These are phyloP conservation scores for Frankliniella intonsa DNA, from an alignment of 2,888 invertebrate genomes.

Conservation along the genomic window DNA sequence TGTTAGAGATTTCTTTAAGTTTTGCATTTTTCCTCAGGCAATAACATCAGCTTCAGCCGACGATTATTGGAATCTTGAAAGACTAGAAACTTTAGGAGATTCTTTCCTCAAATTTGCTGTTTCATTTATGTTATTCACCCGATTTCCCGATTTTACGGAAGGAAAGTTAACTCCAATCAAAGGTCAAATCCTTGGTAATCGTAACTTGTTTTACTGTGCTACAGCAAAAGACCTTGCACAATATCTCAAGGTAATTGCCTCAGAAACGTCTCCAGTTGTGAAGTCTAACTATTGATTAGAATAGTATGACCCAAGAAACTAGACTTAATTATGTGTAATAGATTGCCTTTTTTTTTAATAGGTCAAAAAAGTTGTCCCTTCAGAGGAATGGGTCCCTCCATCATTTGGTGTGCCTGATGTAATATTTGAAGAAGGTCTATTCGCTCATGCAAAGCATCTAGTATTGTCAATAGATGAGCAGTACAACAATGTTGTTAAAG, in stretches of 20 bases:
- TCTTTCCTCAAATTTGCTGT: slow-evolving; percentile 77
- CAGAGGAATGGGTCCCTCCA: slow-evolving; percentile 68
- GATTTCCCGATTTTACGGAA: slow-evolving; percentile 66
- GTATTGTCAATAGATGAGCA: not conserved
- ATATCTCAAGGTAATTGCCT: slow-evolving; percentile 33
- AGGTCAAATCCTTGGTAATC: slow-evolving; percentile 69
- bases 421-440: slow-evolving; percentile 25
- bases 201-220: slow-evolving; percentile 78
- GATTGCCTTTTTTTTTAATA: slow-evolving; percentile 23
- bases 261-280: not conserved
- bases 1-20: too few relatives aligned
- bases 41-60: slow-evolving; percentile 66
- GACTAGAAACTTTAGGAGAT: slow-evolving; percentile 84
- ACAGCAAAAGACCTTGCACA: slow-evolving; percentile 51
- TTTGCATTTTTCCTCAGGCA: slow-evolving; percentile 49
- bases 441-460: not conserved
- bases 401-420: slow-evolving; percentile 33
- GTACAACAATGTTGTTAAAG: not conserved
- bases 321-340: slow-evolving; percentile 7
- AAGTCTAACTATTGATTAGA: not conserved
- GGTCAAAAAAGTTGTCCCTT: slow-evolving; percentile 60
- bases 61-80: slow-evolving; percentile 74
- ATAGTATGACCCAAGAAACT: not conserved
- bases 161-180: slow-evolving; percentile 74
- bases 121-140: slow-evolving; percentile 66